phyloP scores from a whole-genome alignment of 2,797 vertebrate species.

The Hephaestus fuliginosus region DNA sequence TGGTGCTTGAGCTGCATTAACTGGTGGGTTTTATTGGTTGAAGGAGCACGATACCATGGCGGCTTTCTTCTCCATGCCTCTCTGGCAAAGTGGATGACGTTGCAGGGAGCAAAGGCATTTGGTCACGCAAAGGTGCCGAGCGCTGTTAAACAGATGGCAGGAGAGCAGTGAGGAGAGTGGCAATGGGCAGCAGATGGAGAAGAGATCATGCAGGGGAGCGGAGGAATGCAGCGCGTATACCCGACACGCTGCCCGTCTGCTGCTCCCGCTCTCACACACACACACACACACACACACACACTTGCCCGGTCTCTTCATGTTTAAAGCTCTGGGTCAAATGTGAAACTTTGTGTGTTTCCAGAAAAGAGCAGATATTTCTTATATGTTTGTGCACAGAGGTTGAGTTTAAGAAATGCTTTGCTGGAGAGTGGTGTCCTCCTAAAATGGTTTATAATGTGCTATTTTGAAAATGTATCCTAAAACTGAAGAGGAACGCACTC shows the following conservation, averaged over 20 bases:
- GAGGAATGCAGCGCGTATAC: slow-evolving; percentile 65
- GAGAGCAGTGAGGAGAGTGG: slow-evolving; percentile 80
- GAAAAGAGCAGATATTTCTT: background rate
- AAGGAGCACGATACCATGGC: slow-evolving; percentile 80
- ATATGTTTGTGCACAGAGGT: background rate
- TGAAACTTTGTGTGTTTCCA: slow-evolving; percentile 8
- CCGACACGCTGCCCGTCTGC: slow-evolving; percentile 49
- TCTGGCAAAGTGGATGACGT: slow-evolving; percentile 77
- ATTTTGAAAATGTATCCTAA: background rate
- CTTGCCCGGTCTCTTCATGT: background rate
- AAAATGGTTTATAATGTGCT: background rate
- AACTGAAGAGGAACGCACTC: slow-evolving; percentile 15
- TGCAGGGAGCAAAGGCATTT: slow-evolving; percentile 72
- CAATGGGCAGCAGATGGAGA: slow-evolving; percentile 84
- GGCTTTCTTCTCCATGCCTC: slow-evolving; percentile 76
- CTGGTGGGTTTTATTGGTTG: slow-evolving; percentile 84
- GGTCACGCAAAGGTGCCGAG: slow-evolving; percentile 82
- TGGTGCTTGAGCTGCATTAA: slow-evolving; percentile 82
- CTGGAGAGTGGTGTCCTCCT: background rate
- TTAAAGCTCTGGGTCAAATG: slow-evolving; percentile 1
- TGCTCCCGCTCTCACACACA: slow-evolving; percentile 35
- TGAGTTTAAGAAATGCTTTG: background rate
- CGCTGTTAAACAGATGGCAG: slow-evolving; percentile 83
- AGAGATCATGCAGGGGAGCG: slow-evolving; percentile 72
- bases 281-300: no score